Evolutionary conservation across 2,888 invertebrate genomes (phyloP).

Genomic region (Apamea anceps): DNA sequence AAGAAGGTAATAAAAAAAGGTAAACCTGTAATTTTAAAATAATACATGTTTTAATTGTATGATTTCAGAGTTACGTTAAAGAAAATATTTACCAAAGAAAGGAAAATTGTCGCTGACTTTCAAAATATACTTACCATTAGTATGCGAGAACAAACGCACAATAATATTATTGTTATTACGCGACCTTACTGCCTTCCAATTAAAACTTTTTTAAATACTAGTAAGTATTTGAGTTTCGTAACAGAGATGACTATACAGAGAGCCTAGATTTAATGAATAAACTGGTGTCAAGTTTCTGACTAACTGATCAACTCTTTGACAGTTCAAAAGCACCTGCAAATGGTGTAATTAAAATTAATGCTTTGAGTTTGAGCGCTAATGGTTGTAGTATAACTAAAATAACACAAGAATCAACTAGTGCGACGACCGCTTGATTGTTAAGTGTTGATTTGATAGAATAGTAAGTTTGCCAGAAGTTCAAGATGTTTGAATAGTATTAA

Average conservation of each 20-base stretch:
- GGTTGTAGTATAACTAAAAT: neutral
- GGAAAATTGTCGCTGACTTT: neutral
- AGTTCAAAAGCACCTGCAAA: too few species aligned
- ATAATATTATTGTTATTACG: slow-evolving; percentile 27
- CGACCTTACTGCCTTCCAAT: slow-evolving; percentile 24
- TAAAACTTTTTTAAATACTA: slow-evolving; percentile 20
- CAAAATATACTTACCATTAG: slow-evolving; percentile 31
- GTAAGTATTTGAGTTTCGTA: neutral
- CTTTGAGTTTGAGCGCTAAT: too few species aligned
- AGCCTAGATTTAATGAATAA: neutral
- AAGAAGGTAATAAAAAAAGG: neutral
- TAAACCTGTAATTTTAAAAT: neutral
- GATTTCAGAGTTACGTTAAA: neutral
- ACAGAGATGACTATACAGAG: neutral
- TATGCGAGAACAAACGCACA: slow-evolving; percentile 28
- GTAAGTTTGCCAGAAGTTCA: neutral
- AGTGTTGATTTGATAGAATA: neutral
- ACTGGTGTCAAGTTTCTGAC: too few species aligned
- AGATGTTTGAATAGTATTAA: neutral
- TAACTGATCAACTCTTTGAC: too few species aligned
- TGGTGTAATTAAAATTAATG: too few species aligned
- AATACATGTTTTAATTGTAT: neutral
- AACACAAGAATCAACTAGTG: slow-evolving; percentile 5
- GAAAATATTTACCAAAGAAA: neutral
- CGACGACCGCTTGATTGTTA: neutral